These are phyloP conservation scores for Spatula clypeata DNA, from an alignment of 2,797 vertebrate species.

Conservation along the genomic window DNA sequence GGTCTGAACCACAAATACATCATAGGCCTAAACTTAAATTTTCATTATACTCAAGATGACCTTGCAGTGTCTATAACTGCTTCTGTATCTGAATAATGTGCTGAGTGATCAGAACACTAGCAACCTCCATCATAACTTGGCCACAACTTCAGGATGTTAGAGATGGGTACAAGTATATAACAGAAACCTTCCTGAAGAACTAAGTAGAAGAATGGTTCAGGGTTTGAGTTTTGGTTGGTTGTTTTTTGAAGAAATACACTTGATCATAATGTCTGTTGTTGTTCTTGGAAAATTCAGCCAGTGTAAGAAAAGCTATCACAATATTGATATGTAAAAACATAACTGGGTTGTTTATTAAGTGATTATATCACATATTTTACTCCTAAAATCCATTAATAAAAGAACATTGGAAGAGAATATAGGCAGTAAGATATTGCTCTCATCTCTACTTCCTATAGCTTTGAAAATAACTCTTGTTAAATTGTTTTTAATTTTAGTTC, in stretches of 20 bases:
- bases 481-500: not conserved
- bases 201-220: rapidly evolving
- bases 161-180: not conserved
- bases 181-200: not conserved
- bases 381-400: not conserved
- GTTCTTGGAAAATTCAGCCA: not conserved
- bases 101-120: not conserved
- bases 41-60: not conserved
- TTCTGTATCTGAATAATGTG: not conserved
- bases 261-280: not conserved
- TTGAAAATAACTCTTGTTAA: not conserved
- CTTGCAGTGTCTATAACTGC: not conserved
- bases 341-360: not conserved
- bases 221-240: not conserved
- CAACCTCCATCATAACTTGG: not conserved
- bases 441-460: not conserved
- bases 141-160: not conserved
- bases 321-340: not conserved
- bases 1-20: not conserved
- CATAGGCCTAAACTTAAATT: not conserved
- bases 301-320: not conserved
- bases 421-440: not conserved
- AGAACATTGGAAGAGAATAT: not conserved
- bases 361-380: not conserved
- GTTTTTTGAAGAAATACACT: not conserved